phyloP scores from a whole-genome alignment of 2,797 vertebrate genomes.

The Lophotriccus pileatus region DNA sequence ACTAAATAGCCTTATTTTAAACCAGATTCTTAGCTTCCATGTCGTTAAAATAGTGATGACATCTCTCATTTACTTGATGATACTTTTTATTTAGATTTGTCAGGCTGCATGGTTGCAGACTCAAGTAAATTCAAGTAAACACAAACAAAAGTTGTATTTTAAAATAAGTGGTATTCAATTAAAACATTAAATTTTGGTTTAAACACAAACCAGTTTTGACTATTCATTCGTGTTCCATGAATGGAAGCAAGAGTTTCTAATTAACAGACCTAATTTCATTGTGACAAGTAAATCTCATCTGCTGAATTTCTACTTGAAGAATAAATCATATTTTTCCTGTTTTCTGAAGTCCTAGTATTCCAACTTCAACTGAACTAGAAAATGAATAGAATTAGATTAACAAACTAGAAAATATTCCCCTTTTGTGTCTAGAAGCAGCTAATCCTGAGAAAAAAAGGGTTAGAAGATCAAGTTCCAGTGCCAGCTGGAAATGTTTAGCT shows the following conservation, averaged over 20 bases:
- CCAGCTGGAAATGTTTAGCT: neutral
- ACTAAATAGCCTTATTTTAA: slow-evolving; percentile 13
- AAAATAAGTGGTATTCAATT: neutral
- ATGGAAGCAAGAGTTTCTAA: neutral
- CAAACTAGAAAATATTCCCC: neutral
- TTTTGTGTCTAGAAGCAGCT: neutral
- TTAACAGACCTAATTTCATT: neutral
- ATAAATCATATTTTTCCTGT: neutral
- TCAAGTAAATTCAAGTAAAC: neutral
- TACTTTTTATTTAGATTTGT: neutral
- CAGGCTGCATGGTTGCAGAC: neutral
- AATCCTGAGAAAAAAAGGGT: neutral
- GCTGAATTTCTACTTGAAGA: neutral
- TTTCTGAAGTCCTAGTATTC: neutral
- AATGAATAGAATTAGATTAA: neutral
- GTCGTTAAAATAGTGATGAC: slow-evolving; percentile 12
- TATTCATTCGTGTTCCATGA: neutral
- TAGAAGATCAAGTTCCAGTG: neutral
- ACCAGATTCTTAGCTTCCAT: neutral
- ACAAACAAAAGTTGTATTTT: neutral
- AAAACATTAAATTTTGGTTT: neutral
- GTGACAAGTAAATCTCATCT: neutral
- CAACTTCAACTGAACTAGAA: neutral
- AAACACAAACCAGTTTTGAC: neutral
- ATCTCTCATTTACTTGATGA: neutral